phyloP scores from a whole-genome alignment of 2,113 vertebrate genomes.

The Scatophagus argus region DNA sequence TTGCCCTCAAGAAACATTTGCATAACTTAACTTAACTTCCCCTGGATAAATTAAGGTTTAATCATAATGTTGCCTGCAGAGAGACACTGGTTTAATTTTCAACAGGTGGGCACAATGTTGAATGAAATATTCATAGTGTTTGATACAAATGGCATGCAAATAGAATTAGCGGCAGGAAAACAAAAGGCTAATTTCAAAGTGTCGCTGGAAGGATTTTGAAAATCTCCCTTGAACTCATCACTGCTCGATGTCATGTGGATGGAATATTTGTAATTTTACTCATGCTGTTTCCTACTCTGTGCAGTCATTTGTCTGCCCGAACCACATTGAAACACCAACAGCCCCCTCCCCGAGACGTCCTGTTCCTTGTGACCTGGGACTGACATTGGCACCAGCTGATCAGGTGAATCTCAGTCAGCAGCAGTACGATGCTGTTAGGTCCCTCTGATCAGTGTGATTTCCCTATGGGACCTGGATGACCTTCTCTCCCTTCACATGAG shows the following conservation, averaged over 20 bases:
- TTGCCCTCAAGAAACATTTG: constrained; percentile 2
- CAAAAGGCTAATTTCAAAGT: background rate
- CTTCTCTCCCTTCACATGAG: background rate
- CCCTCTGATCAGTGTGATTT: constrained; percentile 17
- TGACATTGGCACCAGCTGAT: background rate
- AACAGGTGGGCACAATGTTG: background rate
- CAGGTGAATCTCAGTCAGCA: background rate
- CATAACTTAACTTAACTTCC: constrained; percentile 6
- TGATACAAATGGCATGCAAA: background rate
- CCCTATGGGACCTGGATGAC: background rate
- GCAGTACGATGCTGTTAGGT: background rate
- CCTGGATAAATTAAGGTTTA: constrained; percentile 1
- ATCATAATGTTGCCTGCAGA: background rate
- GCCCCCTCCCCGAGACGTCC: background rate
- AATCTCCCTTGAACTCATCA: background rate
- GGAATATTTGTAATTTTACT: too few relatives aligned
- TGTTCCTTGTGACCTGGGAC: background rate
- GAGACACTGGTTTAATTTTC: background rate
- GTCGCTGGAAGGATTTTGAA: background rate
- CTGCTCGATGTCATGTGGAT: background rate
- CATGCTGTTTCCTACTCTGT: too few relatives aligned
- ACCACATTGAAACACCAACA: background rate
- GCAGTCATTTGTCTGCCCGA: background rate
- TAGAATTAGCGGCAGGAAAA: background rate
- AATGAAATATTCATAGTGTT: background rate